Conservation (phyloP, 2,888 invertebrate genomes). For the Ophion ellenae region DNA sequence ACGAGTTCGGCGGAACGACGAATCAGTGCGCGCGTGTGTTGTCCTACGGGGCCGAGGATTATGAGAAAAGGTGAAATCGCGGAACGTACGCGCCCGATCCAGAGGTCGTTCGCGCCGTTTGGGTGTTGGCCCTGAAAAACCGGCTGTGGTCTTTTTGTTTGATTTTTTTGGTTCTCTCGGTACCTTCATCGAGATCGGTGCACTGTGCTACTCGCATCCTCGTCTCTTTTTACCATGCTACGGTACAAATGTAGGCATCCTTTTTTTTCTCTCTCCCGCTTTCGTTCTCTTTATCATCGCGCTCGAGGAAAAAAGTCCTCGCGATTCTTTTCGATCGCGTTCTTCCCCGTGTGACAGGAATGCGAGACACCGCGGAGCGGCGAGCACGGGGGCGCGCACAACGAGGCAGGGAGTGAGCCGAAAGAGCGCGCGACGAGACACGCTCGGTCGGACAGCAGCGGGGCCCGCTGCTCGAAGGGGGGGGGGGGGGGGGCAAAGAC, state of each 20-base stretch:
- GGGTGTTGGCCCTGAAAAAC: conserved; percentile 68
- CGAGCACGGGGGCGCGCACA: neutral
- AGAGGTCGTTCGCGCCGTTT: conserved; percentile 63
- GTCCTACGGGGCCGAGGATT: neutral
- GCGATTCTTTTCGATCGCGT: conserved; percentile 1
- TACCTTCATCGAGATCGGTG: conserved; percentile 1
- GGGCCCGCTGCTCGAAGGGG: no score
- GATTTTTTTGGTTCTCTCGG: conserved; percentile 3
- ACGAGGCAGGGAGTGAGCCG: neutral
- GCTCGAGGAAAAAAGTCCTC: no score
- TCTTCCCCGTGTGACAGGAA: conserved; percentile 29
- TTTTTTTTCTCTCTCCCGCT: neutral
- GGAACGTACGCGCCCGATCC: conserved; percentile 45
- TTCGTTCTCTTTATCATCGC: neutral
- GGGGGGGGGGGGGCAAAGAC: neutral
- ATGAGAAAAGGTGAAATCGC: conserved; percentile 47
- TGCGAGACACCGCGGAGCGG: neutral
- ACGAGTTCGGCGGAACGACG: no score
- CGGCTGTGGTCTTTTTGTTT: conserved; percentile 53
- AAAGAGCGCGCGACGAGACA: no score
- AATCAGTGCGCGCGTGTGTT: no score
- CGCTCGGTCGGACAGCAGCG: no score
- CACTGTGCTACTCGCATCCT: conserved; percentile 1
- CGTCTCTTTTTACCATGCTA: neutral
- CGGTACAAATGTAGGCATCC: neutral